Base-by-base conservation (phyloP, 2,888 invertebrate genomes). In the Himalopsyche tibetana region DNA sequence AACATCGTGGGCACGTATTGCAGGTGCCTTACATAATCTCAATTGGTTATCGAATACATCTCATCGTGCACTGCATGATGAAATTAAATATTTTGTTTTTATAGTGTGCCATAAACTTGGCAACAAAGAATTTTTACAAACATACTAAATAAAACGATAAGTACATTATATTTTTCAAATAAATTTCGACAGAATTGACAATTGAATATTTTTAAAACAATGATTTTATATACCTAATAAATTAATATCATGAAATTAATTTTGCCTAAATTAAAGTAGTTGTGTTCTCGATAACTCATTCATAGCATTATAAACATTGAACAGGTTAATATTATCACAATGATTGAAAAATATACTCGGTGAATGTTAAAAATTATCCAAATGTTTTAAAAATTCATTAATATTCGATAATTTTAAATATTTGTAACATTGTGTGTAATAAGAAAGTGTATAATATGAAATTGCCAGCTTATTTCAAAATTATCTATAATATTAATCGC, bases 361-460 rank as follows among this genome's bases (percentile, higher is more conserved):
- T 74, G 36, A 74, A 74, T 74, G 38, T 74, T 38, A 74, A 74
- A 74, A 38, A 36, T 36, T 74, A 74, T 74, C 38, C 74, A 3
- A 5, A 74, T 38, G 74, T 74, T 74, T 74, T 74, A 74, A 74
- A 74, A 36, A 36, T 74, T 36, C 74, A 74, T 74, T 38, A 74
- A 74, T 74, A 74, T 74, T 74, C 38, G 74, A 74, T 74, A 74
- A 74, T 74, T 74, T 74, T 74, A 74, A 74, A 74, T 74, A 74
- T 74, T 38, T 74, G 74, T 74, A 74, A 74, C 38, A 74, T 74
- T 74, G 74, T 74, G 74, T 74, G 74, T 74, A 51, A 15, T 74
- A 74, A 74, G 36, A 74, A 28, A 12, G 36, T 74, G 74, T 74
- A 74, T 74, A 74, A 12, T 28, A 74, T 63, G 63, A 74, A 74